Evolutionary conservation across 2,888 invertebrate genomes (phyloP), one percentile per base, ranked within the genome.

Genomic region (Oscheius sp.): DNA sequence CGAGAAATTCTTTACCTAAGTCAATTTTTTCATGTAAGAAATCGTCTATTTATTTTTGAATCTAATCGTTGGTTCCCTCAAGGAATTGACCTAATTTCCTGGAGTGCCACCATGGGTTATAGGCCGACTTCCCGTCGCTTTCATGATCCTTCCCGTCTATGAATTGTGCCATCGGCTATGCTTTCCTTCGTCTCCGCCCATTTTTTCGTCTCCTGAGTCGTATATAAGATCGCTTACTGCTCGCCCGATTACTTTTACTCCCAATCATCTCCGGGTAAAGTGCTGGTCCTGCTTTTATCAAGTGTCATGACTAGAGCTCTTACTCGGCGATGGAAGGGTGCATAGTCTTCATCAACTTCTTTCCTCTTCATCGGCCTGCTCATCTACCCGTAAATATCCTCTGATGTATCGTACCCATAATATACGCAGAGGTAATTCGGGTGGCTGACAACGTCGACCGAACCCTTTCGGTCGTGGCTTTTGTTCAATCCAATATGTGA

Each of bases 271-370:
- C 59, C 59, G 59, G 20, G 59, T 59, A 45, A 45, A 59, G 59
- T 24, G 17, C 59, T 24, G 20, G 59, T 59, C 59, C 41, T 57
- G 57, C 36, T 20, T 14, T 26, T 57, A 6, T 12, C n/a, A n/a
- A 20, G 17, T 20, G 41, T 32, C 59, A 59, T 59, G 59, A 59
- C 59, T 59, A 59, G 59, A 59, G 59, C 59, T 59, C 30, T 59
- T 45, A 59, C 59, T 59, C 59, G 59, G 59, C 59, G 59, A 59
- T 28, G 24, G 59, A 44, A 38, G 14, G 41, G 59, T 38, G 20
- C 22, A n/a, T 12, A 33, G n/a, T n/a, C n/a, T n/a, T n/a, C n/a
- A n/a, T n/a, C n/a, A n/a, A 22, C 20, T 12, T 26, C 49, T 26
- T 36, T 4, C 54, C 30, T 32, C 26, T 36, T 12, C 50, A 26